Base-by-base conservation (phyloP, 1,140 invertebrate species). In the Helicoverpa armigera region DNA sequence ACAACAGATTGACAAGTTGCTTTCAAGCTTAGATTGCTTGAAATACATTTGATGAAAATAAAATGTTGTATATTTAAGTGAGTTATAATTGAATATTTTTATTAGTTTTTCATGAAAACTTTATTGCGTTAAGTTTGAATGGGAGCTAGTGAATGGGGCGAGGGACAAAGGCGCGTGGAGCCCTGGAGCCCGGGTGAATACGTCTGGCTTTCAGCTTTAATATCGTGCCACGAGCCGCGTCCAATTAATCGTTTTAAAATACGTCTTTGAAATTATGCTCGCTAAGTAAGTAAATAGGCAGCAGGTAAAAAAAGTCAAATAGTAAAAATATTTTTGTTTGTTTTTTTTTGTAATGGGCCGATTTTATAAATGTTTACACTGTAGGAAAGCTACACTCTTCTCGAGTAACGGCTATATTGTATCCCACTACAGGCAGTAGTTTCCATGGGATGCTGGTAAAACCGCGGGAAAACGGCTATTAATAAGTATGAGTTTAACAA, bases 71-170 rank as follows among this genome's bases (percentile, higher is more conserved):
- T 43, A 7, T 9, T 43, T 43, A 43, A 43, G 35, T 43, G 5
- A 58, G n/a, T 58, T 58, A 58, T 58, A 18, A 58, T 58, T 58
- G 16, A 7, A 43, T 65, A 43, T 69, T 51, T 63, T 69, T 18
- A 51, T 29, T 69, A 23, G 65, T 69, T 69, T 63, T 29, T 13
- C 65, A 69, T 51, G 10, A 51, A 50, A 69, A 18, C 16, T 51
- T 51, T 69, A 51, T 69, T 51, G 65, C 65, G 50, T 69, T 69
- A 23, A 69, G 11, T 51, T 69, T 69, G 65, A 69, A 69, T 69
- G 12, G 51, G 51, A 69, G 51, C n/a, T 51, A 69, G n/a, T 69
- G n/a, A 69, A 69, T 69, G 35, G 11, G 23, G 43, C 51, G 16
- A 35, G 60, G 60, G 23, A 72, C 51, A 72, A 72, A 72, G 29